Percentiles rank a stretch among this genome's conserved stretches.
Conservation (phyloP, 2,797 vertebrate genomes). For the Myotis planiceps region DNA sequence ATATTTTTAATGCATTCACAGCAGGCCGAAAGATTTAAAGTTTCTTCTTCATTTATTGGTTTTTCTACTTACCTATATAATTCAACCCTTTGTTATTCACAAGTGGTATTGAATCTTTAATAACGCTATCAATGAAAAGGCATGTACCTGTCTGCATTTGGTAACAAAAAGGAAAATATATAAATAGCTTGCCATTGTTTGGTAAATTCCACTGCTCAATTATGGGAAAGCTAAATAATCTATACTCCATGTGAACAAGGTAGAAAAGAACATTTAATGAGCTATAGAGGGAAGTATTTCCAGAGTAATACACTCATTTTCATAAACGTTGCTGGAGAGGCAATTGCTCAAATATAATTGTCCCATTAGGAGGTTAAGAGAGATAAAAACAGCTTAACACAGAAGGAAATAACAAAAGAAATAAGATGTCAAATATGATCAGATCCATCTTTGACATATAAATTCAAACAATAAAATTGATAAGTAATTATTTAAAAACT, state of each 20-base stretch:
- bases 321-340: constrained; percentile 61
- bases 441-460: constrained; percentile 56
- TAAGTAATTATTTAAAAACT: constrained; percentile 59
- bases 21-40: neutral
- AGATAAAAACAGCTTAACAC: constrained; percentile 55
- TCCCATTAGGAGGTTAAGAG: constrained; percentile 67
- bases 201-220: constrained; percentile 12
- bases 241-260: constrained; percentile 47
- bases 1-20: constrained; percentile 3
- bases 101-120: constrained; percentile 52
- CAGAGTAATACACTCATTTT: constrained; percentile 43
- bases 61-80: constrained; percentile 51
- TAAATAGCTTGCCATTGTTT: constrained; percentile 64
- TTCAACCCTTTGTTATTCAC: constrained; percentile 27
- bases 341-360: constrained; percentile 70
- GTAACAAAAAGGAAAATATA: constrained; percentile 60
- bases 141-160: constrained; percentile 35
- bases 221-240: constrained; percentile 50
- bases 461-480: constrained; percentile 52
- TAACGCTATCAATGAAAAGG: constrained; percentile 43
- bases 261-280: constrained; percentile 49
- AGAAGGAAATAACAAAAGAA: constrained; percentile 70
- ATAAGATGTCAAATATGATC: constrained; percentile 58
- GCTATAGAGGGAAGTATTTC: constrained; percentile 27
- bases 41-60: constrained; percentile 18